Percentiles rank a stretch among this genome's conserved stretches.
Conservation (phyloP, 2,888 invertebrate species). For the Encarsia formosa region DNA sequence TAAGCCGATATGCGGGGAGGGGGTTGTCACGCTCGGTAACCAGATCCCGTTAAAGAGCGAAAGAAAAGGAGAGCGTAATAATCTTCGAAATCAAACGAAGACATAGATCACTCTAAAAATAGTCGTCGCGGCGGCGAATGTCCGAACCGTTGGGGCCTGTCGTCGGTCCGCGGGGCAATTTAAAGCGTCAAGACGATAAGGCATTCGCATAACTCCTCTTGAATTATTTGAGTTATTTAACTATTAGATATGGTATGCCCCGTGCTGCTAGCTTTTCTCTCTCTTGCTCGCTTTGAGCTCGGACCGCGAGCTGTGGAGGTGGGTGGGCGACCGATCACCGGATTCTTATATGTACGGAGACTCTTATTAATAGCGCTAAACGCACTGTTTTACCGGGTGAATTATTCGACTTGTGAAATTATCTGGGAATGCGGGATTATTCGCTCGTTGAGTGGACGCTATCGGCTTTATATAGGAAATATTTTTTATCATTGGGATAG, state of each 20-base stretch:
- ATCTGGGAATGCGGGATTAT: too few species aligned
- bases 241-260: constrained; percentile 47
- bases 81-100: constrained; percentile 48
- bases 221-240: constrained; percentile 49
- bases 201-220: constrained; percentile 46
- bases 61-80: constrained; percentile 28
- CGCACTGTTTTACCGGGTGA: too few species aligned
- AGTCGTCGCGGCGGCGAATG: constrained; percentile 21
- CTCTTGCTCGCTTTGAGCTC: not conserved
- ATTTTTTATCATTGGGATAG: too few species aligned
- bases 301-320: not conserved
- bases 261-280: not conserved
- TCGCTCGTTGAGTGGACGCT: too few species aligned
- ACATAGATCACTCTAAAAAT: constrained; percentile 48
- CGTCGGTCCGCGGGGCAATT: constrained; percentile 32
- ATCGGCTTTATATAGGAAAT: too few species aligned
- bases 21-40: constrained; percentile 34
- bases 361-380: too few species aligned
- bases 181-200: constrained; percentile 46
- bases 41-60: constrained; percentile 38
- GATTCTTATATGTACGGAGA: too few species aligned
- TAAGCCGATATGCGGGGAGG: too few species aligned
- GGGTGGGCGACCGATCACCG: not conserved
- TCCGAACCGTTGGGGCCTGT: constrained; percentile 9
- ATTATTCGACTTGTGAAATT: too few species aligned